Conservation (phyloP, 2,797 vertebrate species). For the Acanthiza pusilla region DNA sequence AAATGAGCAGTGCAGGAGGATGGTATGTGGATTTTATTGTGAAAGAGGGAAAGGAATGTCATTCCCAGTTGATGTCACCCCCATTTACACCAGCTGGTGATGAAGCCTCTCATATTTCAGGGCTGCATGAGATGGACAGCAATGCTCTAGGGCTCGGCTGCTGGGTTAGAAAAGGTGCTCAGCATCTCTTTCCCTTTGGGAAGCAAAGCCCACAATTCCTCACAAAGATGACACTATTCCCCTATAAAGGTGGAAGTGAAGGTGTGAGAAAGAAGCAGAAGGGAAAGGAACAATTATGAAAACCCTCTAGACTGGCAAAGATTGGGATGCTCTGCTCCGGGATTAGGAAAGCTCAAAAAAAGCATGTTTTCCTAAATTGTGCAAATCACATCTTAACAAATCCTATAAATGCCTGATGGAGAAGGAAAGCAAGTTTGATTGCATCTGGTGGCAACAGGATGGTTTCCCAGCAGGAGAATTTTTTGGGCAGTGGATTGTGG, state of each 20-base stretch:
- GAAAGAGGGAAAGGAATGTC: neutral
- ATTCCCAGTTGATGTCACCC: neutral
- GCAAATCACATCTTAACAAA: neutral
- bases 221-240: rapidly evolving
- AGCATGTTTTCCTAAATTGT: rapidly evolving
- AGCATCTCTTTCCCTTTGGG: neutral
- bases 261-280: neutral
- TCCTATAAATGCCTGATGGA: rapidly evolving
- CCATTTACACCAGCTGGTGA: rapidly evolving
- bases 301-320: neutral
- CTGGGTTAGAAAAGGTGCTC: neutral
- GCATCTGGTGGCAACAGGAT: neutral
- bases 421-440: neutral
- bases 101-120: neutral
- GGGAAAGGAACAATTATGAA: neutral
- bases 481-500: neutral
- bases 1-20: neutral
- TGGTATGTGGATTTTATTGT: neutral
- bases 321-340: neutral
- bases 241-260: neutral
- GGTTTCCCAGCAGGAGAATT: neutral
- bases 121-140: neutral
- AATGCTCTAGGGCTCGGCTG: neutral
- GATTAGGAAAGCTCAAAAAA: neutral
- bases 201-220: neutral